Conservation (phyloP, 2,888 invertebrate species). For the Tolmerus cingulatus region DNA sequence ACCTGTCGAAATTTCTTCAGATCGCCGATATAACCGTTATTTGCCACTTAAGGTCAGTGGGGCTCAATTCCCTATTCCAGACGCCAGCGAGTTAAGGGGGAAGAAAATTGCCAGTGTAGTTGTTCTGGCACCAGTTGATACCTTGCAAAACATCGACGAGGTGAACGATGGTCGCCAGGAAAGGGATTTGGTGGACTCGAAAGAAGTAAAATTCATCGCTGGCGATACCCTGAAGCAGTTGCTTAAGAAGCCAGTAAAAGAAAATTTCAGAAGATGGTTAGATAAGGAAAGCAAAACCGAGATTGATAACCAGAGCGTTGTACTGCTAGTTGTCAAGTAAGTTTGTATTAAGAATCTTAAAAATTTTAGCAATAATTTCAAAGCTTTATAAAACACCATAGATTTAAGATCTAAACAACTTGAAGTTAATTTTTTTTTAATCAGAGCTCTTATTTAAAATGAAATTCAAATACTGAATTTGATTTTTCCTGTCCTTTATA, state of each 20-base stretch:
- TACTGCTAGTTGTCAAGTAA: conserved; percentile 84
- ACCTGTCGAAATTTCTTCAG: conserved; percentile 77
- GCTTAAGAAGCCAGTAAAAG: conserved; percentile 76
- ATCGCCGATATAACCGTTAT: conserved; percentile 82
- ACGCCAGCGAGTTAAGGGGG: conserved; percentile 76
- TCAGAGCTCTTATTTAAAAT: too few species aligned
- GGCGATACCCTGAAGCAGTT: conserved; percentile 79
- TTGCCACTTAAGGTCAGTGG: conserved; percentile 85
- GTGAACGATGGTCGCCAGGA: conserved; percentile 64
- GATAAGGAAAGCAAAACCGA: conserved; percentile 78
- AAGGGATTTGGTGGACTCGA: conserved; percentile 68
- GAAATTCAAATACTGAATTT: too few species aligned
- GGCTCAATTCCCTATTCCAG: conserved; percentile 84
- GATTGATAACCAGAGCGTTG: conserved; percentile 80
- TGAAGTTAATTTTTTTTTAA: too few species aligned
- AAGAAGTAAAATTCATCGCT: conserved; percentile 76
- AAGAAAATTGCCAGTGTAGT: conserved; percentile 85
- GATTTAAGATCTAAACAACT: too few species aligned
- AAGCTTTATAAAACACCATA: too few species aligned
- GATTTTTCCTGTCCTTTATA: too few species aligned
- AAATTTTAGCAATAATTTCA: too few species aligned
- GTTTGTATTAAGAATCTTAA: conserved; percentile 54
- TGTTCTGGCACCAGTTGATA: conserved; percentile 83
- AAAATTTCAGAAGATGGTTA: conserved; percentile 83
- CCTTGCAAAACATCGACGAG: conserved; percentile 62